A percentile compares a stretch with the other conserved stretches of the same genome.
phyloP scores from a whole-genome alignment of 2,113 vertebrate species.

The Lanius collurio region DNA sequence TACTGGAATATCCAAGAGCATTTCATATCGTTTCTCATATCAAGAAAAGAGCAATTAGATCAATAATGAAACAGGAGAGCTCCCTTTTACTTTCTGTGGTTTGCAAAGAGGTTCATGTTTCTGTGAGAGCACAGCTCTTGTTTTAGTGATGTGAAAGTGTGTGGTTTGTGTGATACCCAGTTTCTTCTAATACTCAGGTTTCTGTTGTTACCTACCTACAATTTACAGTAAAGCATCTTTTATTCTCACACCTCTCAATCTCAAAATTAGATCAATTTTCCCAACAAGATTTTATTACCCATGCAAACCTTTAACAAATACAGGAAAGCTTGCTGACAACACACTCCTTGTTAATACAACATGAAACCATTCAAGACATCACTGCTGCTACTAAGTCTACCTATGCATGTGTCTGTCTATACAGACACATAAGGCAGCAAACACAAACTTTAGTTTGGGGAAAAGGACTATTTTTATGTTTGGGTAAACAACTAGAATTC shows the following conservation, averaged over 20 bases:
- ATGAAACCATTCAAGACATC: not conserved
- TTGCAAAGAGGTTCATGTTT: conserved; percentile 73
- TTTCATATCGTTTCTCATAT: conserved; percentile 70
- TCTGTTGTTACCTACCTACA: conserved; percentile 72
- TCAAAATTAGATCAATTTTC: conserved; percentile 70
- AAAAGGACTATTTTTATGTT: not conserved
- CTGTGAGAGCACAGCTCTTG: conserved; percentile 71
- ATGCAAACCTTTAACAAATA: conserved; percentile 23
- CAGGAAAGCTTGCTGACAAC: not conserved
- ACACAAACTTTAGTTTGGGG: not conserved
- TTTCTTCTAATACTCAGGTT: conserved; percentile 75
- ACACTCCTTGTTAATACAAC: not conserved
- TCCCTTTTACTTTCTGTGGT: conserved; percentile 78
- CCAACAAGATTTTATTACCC: conserved; percentile 43
- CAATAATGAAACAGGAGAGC: conserved; percentile 73
- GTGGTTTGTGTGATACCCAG: conserved; percentile 70
- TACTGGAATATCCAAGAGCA: conserved; percentile 62
- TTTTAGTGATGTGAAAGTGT: conserved; percentile 81
- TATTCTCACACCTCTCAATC: conserved; percentile 66
- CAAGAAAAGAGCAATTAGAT: conserved; percentile 70
- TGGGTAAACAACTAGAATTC: not conserved
- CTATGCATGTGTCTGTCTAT: not conserved
- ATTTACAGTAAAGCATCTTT: conserved; percentile 75
- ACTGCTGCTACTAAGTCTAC: not conserved
- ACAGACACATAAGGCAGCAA: not conserved